These are phyloP conservation scores for Megaceryle maxima DNA, from an alignment of 2,113 vertebrate genomes.

Conservation along the genomic window DNA sequence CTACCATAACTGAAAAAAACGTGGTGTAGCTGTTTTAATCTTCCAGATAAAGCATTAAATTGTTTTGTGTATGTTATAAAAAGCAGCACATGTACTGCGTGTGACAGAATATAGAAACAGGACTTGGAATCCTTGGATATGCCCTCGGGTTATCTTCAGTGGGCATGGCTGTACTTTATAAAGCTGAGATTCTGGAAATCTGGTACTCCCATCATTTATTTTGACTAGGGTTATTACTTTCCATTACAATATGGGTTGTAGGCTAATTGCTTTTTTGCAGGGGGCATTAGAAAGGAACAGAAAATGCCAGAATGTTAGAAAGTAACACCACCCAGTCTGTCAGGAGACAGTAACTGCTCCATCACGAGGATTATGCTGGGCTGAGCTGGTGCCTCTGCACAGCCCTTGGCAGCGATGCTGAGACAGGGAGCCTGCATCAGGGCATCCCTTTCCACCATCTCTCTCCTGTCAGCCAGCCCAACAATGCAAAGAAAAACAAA, in stretches of 20 bases:
- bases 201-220: neutral
- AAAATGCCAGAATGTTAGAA: neutral
- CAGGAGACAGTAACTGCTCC: neutral
- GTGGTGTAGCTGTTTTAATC: neutral
- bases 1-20: neutral
- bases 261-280: neutral
- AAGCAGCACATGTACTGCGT: neutral
- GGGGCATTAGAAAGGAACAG: too few species aligned
- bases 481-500: neutral
- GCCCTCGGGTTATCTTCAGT: neutral
- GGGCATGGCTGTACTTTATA: neutral
- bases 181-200: neutral
- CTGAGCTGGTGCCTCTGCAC: neutral
- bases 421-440: neutral
- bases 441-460: neutral
- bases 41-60: neutral
- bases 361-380: neutral
- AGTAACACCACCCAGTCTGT: neutral
- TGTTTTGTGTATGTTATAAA: neutral
- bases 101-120: neutral
- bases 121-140: neutral
- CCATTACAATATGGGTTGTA: neutral
- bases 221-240: neutral
- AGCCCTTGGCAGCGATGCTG: neutral
- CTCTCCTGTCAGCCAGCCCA: neutral